Conservation (phyloP, 2,113 vertebrate genomes). For the Leuciscus idus region DNA sequence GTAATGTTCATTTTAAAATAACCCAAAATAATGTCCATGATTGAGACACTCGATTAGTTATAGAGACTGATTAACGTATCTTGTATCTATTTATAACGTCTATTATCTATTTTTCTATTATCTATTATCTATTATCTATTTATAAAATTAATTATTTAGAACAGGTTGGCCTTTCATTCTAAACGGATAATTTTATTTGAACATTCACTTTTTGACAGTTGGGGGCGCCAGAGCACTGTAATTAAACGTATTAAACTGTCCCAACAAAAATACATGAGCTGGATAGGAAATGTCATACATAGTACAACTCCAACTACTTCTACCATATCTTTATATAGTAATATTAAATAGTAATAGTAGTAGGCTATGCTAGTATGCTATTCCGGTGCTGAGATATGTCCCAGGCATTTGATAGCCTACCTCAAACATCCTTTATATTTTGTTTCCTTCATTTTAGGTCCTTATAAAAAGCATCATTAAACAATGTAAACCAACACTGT, state of each 20-base stretch:
- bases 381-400: neutral
- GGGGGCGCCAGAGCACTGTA: conserved; percentile 22
- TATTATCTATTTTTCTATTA: no score
- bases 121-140: no score
- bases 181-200: neutral
- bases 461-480: conserved; percentile 16
- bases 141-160: neutral
- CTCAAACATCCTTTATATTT: neutral
- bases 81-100: no score
- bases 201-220: neutral
- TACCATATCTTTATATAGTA: neutral
- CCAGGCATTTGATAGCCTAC: neutral
- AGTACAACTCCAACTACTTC: neutral
- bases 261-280: neutral
- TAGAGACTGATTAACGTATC: neutral
- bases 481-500: neutral
- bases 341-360: neutral
- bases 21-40: neutral
- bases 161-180: neutral
- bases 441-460: neutral
- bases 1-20: neutral
- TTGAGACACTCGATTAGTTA: neutral
- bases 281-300: neutral
- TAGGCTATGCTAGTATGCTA: neutral
- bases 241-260: neutral